Base-by-base conservation (phyloP, 2,797 vertebrate genomes). In the Novumbra hubbsi region DNA sequence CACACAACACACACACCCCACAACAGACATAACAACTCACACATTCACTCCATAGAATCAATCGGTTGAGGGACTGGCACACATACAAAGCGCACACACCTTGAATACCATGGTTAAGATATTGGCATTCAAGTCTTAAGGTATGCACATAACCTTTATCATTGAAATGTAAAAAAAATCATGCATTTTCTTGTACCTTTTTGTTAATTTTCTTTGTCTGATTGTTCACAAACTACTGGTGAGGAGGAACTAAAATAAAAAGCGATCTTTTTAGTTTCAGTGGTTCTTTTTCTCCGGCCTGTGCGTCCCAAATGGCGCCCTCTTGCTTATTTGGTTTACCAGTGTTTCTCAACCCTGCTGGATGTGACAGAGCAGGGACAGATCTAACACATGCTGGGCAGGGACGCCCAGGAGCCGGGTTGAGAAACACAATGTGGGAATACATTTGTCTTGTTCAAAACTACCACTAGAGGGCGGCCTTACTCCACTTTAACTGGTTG, bases 211-310 rank as follows among this genome's bases (percentile, higher is more conserved):
- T 86, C 76, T 89, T 91, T 91, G 86, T 91, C 88, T 87, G 89
- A 88, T 89, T 90, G 89, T 91, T 88, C 89, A 88, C 87, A 88
- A 90, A 90, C 88, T 90, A 89, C 89, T 91, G 90, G 89, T 89
- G 89, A 89, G 87, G 83, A 91, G 88, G 75, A 91, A 91, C 88
- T 88, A 90, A 92, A 92, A 91, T 91, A 91, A 91, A 92, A 84
- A 73, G 86, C 84, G 90, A 90, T 89, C 87, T 91, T 92, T 92
- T 92, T 91, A 89, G 17, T 70, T 52, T 45, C 38, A 74, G 62
- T 62, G 73, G 81, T 83, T 80, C 87, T 68, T 48, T 78, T 82
- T 83, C 57, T 86, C 28, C 82, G 49, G 30, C 7, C 9, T 14
- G 52, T 38, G n/a, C 4, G 41, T 38, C 8, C 64, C 32, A 38